Percentiles rank a stretch among this genome's conserved stretches.
These are phyloP conservation scores for Psilanteris sp. DNA, from an alignment of 1,140 invertebrate species.

Conservation along the genomic window DNA sequence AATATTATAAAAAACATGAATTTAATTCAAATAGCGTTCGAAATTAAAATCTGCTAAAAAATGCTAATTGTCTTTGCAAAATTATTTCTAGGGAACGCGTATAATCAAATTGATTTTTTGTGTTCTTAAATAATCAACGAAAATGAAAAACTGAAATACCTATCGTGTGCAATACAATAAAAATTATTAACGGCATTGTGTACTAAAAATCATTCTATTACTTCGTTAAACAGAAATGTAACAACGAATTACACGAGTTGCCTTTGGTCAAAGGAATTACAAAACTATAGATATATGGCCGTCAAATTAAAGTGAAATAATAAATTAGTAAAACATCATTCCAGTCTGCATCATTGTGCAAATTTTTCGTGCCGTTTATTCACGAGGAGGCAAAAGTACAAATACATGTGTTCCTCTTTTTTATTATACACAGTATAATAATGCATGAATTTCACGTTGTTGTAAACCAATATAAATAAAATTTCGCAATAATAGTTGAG, in stretches of 20 bases:
- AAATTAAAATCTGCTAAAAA: too few relatives aligned
- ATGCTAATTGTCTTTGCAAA: too few relatives aligned
- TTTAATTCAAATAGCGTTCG: too few relatives aligned
- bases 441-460: slow-evolving; percentile 20
- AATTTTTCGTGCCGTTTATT: slow-evolving; percentile 28
- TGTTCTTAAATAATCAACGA: too few relatives aligned
- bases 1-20: too few relatives aligned
- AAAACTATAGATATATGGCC: not conserved
- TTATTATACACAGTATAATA: slow-evolving; percentile 28
- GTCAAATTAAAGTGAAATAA: slow-evolving; percentile 43
- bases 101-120: too few relatives aligned
- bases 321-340: slow-evolving; percentile 45
- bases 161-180: too few relatives aligned
- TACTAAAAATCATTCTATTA: not conserved
- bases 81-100: too few relatives aligned
- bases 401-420: slow-evolving; percentile 14
- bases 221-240: slow-evolving; percentile 18
- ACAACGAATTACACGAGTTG: slow-evolving; percentile 22
- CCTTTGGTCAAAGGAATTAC: slow-evolving; percentile 21
- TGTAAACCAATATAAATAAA: slow-evolving; percentile 38
- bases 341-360: slow-evolving; percentile 19
- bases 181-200: not conserved
- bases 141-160: too few relatives aligned
- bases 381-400: slow-evolving; percentile 8
- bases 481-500: too few relatives aligned